phyloP scores from a whole-genome alignment of 92 coral and sea anemone genomes.

The Montipora capitata region DNA sequence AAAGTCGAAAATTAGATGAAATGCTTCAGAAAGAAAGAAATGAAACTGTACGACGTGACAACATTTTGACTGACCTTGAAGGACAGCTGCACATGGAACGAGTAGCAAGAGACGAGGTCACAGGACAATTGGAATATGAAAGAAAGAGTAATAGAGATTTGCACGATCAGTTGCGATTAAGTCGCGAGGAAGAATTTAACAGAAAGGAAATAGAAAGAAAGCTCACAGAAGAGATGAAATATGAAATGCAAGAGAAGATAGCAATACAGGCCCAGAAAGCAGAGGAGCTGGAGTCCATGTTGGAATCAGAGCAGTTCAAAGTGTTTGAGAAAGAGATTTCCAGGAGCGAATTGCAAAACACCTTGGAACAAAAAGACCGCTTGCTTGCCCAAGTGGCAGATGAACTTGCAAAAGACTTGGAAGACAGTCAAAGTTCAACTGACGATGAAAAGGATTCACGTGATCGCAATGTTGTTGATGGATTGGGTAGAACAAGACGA shows the following conservation, averaged over 20 bases:
- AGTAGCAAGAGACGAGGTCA: constrained; percentile 34
- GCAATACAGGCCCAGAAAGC: constrained; percentile 34
- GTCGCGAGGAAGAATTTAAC: constrained; percentile 40
- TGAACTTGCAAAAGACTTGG: constrained; percentile 51
- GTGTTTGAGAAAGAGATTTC: constrained; percentile 55
- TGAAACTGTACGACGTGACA: constrained; percentile 47
- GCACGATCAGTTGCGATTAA: constrained; percentile 22
- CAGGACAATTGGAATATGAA: constrained; percentile 29
- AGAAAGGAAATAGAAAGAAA: constrained; percentile 49
- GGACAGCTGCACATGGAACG: constrained; percentile 30
- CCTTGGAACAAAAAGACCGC: constrained; percentile 22
- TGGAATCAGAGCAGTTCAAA: constrained; percentile 51
- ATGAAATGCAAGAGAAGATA: constrained; percentile 47
- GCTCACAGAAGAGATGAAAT: constrained; percentile 43
- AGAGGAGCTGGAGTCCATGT: constrained; percentile 50
- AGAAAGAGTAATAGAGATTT: constrained; percentile 22
- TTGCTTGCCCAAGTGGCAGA: constrained; percentile 36
- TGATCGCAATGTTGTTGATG: neutral
- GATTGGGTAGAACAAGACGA: neutral
- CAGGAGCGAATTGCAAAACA: constrained; percentile 29
- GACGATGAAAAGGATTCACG: constrained; percentile 42
- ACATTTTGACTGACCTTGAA: constrained; percentile 42
- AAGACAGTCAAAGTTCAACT: constrained; percentile 52
- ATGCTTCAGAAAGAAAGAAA: constrained; percentile 73
- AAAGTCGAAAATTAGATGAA: constrained; percentile 78